Evolutionary conservation across 2,888 invertebrate species (phyloP).

Genomic region (Pecten maximus): DNA sequence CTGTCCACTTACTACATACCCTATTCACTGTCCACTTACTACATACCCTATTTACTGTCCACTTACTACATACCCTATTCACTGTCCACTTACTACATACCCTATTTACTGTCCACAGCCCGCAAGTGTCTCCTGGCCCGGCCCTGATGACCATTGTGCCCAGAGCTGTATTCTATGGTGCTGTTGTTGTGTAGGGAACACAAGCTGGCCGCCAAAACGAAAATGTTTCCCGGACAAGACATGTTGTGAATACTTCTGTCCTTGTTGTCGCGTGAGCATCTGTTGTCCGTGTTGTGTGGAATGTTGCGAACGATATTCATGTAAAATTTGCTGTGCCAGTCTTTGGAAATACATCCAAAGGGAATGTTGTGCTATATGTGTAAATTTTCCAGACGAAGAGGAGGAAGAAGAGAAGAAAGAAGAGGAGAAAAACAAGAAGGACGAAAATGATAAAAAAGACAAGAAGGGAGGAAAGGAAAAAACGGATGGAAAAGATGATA

Average conservation of each 20-base stretch:
- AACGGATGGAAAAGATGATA: neutral
- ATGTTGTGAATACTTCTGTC: neutral
- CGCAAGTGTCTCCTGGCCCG: neutral
- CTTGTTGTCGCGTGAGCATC: neutral
- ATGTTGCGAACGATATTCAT: neutral
- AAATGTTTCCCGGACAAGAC: neutral
- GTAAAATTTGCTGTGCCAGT: neutral
- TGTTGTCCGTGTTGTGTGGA: neutral
- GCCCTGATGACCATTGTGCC: neutral
- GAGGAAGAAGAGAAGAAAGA: neutral
- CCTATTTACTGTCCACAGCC: neutral
- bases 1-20: too few species aligned
- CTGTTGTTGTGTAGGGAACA: neutral
- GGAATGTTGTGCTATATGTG: neutral
- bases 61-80: too few species aligned
- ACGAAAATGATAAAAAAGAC: neutral
- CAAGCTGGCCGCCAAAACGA: neutral
- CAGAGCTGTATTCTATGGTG: slow-evolving; percentile 11
- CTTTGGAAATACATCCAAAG: neutral
- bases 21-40: too few species aligned
- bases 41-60: too few species aligned
- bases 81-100: too few species aligned
- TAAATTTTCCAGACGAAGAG: neutral
- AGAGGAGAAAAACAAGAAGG: neutral
- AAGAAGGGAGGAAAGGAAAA: neutral